Evolutionary conservation across 2,888 invertebrate species (phyloP).

Genomic region (Desoria tigrina): DNA sequence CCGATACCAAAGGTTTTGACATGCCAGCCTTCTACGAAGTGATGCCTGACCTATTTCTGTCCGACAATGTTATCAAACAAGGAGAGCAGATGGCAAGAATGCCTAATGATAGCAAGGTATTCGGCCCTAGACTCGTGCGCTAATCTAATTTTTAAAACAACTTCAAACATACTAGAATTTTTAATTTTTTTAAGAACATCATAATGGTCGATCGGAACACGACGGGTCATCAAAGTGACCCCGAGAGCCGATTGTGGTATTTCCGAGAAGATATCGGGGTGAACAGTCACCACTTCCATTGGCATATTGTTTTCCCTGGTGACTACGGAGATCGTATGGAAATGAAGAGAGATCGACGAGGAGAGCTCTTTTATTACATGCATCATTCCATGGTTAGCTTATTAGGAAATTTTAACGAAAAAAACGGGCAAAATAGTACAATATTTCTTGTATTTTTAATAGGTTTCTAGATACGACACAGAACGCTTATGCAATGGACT

Average conservation of each 20-base stretch:
- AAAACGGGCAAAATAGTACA: no score
- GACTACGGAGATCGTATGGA: constrained; percentile 26
- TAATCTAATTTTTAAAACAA: background rate
- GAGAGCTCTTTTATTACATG: constrained; percentile 82
- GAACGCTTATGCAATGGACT: constrained; percentile 75
- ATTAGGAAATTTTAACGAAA: background rate
- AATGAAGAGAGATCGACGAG: constrained; percentile 68
- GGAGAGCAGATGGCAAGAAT: constrained; percentile 37
- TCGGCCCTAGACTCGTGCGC: background rate
- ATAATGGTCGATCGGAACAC: constrained; percentile 60
- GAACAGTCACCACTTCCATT: constrained; percentile 80
- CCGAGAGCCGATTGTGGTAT: constrained; percentile 75
- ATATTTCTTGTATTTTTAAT: constrained; percentile 11
- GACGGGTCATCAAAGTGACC: constrained; percentile 72
- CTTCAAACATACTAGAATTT: no score
- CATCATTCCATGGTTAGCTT: constrained; percentile 63
- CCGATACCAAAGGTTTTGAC: constrained; percentile 69
- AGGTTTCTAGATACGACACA: constrained; percentile 65
- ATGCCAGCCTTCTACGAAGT: constrained; percentile 74
- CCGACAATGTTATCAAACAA: constrained; percentile 26
- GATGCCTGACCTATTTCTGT: constrained; percentile 75
- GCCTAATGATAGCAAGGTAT: constrained; percentile 21
- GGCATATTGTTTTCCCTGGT: constrained; percentile 82
- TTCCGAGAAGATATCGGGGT: constrained; percentile 84
- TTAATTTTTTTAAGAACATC: constrained; percentile 48